Conservation (phyloP, 2,797 vertebrate genomes). For the Podargus strigoides region DNA sequence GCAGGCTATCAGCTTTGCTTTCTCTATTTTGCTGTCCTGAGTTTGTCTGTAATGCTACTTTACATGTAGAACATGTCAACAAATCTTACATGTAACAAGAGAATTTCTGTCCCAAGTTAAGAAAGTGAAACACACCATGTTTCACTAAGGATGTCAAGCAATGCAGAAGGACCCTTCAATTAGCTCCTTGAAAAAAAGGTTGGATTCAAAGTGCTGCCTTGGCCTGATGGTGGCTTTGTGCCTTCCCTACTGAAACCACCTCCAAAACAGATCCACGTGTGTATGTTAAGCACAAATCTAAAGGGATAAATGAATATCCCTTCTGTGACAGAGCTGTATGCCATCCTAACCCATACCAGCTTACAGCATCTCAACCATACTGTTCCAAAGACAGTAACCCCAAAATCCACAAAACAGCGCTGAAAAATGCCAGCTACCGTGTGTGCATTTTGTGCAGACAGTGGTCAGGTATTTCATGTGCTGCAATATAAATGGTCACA, state of each 20-base stretch:
- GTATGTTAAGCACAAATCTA: background rate
- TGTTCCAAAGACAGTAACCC: background rate
- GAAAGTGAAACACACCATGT: fast-evolving
- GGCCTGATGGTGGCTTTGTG: background rate
- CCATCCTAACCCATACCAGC: background rate
- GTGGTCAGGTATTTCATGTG: background rate
- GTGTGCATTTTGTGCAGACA: background rate
- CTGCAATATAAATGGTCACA: background rate
- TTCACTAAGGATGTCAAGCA: background rate
- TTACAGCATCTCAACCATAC: background rate
- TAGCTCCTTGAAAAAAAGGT: background rate
- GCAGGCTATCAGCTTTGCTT: background rate
- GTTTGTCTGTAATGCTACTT: background rate
- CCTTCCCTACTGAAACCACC: background rate
- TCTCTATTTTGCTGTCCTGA: background rate
- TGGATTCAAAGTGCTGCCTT: background rate
- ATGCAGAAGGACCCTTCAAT: background rate
- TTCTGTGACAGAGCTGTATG: background rate
- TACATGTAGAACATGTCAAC: background rate
- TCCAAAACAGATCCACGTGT: background rate
- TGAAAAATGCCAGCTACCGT: background rate
- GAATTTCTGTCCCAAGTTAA: background rate
- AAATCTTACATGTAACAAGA: background rate
- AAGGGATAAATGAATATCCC: background rate
- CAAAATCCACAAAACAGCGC: background rate